A percentile compares a stretch with the other conserved stretches of the same genome.
Evolutionary conservation across 2,888 invertebrate species (phyloP).

Genomic region (Rhorus exstirpatorius): DNA sequence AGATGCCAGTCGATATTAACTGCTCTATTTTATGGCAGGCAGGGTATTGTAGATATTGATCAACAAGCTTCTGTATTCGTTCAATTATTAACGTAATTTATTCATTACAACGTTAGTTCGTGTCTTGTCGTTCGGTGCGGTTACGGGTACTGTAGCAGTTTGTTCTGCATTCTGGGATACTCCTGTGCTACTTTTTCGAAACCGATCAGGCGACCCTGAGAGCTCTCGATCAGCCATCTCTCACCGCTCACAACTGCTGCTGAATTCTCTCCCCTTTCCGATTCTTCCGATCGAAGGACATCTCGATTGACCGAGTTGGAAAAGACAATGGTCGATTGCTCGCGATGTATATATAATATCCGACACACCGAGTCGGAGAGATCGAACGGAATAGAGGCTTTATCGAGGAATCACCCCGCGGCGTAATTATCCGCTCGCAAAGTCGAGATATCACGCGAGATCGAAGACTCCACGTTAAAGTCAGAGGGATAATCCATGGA

Average conservation of each 20-base stretch:
- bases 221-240: conserved; percentile 69
- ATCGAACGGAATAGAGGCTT: conserved; percentile 56
- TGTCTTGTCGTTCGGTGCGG: no score
- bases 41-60: no score
- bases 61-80: no score
- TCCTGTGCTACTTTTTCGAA: conserved; percentile 27
- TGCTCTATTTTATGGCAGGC: no score
- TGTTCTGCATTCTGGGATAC: conserved; percentile 25
- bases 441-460: conserved; percentile 74
- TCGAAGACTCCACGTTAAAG: conserved; percentile 58
- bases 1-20: no score
- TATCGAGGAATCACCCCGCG: conserved; percentile 75
- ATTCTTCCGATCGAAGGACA: conserved; percentile 83
- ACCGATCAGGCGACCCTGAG: conserved; percentile 54
- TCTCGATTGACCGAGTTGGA: conserved; percentile 83
- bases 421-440: conserved; percentile 77
- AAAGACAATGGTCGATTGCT: conserved; percentile 75
- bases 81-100: no score
- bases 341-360: no score
- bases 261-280: conserved; percentile 69
- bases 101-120: not conserved
- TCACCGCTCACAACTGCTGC: conserved; percentile 64
- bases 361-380: conserved; percentile 40
- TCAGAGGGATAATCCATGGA: conserved; percentile 52
- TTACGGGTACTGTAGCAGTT: not conserved